Evolutionary conservation across 2,797 vertebrate genomes (phyloP).

Genomic region (Columba guinea): DNA sequence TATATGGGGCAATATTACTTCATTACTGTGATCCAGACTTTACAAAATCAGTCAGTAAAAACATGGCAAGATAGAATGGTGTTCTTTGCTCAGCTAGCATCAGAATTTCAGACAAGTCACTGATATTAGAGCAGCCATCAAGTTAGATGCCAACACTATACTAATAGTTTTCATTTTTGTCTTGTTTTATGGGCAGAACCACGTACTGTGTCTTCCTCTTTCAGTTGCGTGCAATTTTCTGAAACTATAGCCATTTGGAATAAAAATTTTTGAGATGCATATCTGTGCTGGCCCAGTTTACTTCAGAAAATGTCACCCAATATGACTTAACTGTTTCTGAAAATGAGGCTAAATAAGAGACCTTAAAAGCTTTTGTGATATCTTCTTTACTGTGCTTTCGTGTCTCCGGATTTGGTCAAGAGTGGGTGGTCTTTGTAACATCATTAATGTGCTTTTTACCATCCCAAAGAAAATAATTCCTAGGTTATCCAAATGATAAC

Average conservation of each 20-base stretch:
- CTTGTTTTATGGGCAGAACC: background rate
- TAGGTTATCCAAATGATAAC: background rate
- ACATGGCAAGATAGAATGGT: background rate
- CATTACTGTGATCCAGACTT: background rate
- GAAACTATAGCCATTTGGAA: background rate
- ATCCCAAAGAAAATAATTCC: background rate
- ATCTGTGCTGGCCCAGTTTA: background rate
- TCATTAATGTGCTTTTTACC: background rate
- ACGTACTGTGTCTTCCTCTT: background rate
- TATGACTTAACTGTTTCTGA: background rate
- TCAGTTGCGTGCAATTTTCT: background rate
- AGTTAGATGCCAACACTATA: background rate
- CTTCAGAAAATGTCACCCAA: background rate
- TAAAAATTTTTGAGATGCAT: background rate
- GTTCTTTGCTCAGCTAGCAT: background rate
- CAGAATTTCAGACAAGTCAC: background rate
- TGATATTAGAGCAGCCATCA: background rate
- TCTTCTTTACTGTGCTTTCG: background rate
- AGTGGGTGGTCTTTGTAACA: background rate
- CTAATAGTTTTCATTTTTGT: background rate
- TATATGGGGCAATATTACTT: background rate
- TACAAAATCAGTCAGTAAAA: background rate
- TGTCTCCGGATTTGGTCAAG: background rate
- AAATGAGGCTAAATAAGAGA: background rate
- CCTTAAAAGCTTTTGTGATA: background rate